Percentiles rank a stretch among this genome's conserved stretches.
Evolutionary conservation across 37 sponge, comb jelly and placozoan species (phyloP).

Genomic region (Axinella damicornis): DNA sequence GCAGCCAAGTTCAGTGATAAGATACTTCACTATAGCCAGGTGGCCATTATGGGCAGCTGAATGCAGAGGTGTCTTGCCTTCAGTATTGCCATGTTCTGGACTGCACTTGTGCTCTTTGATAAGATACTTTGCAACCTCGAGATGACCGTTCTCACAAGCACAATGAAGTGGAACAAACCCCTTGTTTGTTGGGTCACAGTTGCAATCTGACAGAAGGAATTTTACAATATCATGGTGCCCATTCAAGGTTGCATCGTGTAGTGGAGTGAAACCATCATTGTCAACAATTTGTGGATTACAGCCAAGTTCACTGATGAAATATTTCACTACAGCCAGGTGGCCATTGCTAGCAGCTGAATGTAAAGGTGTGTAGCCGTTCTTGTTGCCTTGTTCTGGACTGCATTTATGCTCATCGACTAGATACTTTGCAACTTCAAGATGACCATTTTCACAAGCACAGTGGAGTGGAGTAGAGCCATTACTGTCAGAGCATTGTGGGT

Average conservation of each 20-base stretch:
- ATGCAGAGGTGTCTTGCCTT: too few species aligned
- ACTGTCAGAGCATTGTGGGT: neutral
- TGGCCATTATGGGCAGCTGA: too few species aligned
- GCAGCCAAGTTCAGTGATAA: too few species aligned
- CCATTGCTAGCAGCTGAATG: neutral
- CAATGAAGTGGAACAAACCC: conserved; percentile 36
- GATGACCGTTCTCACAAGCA: conserved; percentile 31
- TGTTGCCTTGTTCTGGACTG: too few species aligned
- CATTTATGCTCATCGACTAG: neutral
- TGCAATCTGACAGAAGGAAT: neutral
- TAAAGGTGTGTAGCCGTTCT: too few species aligned
- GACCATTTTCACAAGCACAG: conserved; percentile 33
- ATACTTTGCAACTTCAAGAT: conserved; percentile 20
- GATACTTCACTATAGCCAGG: too few species aligned
- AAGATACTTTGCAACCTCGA: conserved; percentile 22
- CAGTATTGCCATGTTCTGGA: conserved; percentile 3
- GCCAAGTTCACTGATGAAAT: neutral
- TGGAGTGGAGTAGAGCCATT: conserved; percentile 24
- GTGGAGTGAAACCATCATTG: conserved; percentile 37
- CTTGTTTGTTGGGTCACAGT: neutral
- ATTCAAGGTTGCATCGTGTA: conserved; percentile 15
- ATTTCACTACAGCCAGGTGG: conserved; percentile 4
- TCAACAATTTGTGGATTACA: neutral
- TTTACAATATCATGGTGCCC: conserved; percentile 5
- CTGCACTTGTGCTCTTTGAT: conserved; percentile 25